Percentiles rank a stretch among this genome's conserved stretches.
phyloP scores from a whole-genome alignment of 2,888 invertebrate species.

The Acleris sparsana region DNA sequence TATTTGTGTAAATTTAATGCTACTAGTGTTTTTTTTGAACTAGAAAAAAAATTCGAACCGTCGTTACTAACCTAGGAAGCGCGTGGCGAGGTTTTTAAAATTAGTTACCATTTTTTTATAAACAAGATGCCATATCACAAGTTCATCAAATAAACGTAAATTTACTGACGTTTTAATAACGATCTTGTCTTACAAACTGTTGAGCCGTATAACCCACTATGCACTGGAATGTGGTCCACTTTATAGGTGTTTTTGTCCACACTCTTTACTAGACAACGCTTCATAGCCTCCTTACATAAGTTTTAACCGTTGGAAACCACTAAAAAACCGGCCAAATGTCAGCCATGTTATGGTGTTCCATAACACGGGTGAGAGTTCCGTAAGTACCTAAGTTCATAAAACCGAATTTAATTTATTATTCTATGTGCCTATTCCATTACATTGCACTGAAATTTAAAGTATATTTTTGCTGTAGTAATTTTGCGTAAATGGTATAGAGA shows the following conservation, averaged over 20 bases:
- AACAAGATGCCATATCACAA: too few species aligned
- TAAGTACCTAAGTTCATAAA: background rate
- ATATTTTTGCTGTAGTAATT: too few species aligned
- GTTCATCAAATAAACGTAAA: background rate
- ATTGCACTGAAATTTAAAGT: too few species aligned
- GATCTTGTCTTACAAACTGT: slow-evolving; percentile 5
- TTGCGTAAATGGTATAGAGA: too few species aligned
- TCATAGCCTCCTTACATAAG: slow-evolving; percentile 12
- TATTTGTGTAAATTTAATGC: too few species aligned
- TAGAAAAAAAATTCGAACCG: too few species aligned
- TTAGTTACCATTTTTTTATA: too few species aligned
- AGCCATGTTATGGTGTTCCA: background rate
- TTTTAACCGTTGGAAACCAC: slow-evolving; percentile 19
- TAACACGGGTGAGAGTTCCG: slow-evolving; percentile 9
- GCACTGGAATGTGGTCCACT: slow-evolving; percentile 18
- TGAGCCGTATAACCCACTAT: slow-evolving; percentile 12
- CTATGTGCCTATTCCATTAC: background rate
- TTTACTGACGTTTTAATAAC: background rate
- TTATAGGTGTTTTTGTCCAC: slow-evolving; percentile 21
- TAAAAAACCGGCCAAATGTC: slow-evolving; percentile 22
- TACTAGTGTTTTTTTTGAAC: too few species aligned
- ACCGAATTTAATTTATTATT: too few species aligned
- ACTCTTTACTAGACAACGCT: slow-evolving; percentile 19
- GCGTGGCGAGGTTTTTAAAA: too few species aligned
- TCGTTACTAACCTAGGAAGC: too few species aligned